These are phyloP conservation scores for Branchipolynoe longqiensis DNA, from an alignment of 2,888 invertebrate genomes.

Conservation along the genomic window DNA sequence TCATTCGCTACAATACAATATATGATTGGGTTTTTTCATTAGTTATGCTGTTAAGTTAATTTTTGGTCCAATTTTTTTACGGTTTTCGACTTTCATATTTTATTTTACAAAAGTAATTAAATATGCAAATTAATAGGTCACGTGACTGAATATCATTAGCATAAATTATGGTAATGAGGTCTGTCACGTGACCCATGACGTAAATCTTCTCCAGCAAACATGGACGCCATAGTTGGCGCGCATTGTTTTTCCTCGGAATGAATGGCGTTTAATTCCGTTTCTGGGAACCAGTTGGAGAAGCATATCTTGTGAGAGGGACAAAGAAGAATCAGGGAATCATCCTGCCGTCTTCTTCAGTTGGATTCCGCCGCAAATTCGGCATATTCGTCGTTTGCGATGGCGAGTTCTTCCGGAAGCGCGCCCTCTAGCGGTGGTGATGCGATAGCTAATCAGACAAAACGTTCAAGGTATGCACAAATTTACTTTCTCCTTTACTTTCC, in stretches of 20 bases:
- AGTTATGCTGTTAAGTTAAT: not conserved
- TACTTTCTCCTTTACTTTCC: not conserved
- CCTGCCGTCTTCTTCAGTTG: slow-evolving; percentile 2
- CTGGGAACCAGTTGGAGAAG: too few relatives aligned
- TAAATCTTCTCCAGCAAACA: slow-evolving; percentile 44
- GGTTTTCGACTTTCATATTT: slow-evolving; percentile 34
- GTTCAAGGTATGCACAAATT: slow-evolving; percentile 30
- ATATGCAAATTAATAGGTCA: slow-evolving; percentile 60
- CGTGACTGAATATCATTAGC: slow-evolving; percentile 53
- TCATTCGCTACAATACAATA: not conserved
- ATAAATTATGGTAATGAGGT: slow-evolving; percentile 61
- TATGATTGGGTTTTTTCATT: not conserved
- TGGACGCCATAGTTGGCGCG: slow-evolving; percentile 54
- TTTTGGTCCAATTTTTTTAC: slow-evolving; percentile 14
- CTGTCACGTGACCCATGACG: slow-evolving; percentile 54
- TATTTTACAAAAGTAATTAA: slow-evolving; percentile 44
- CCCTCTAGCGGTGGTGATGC: not conserved
- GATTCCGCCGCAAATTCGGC: not conserved
- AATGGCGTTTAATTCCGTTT: not conserved
- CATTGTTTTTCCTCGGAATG: slow-evolving; percentile 41
- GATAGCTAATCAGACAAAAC: slow-evolving; percentile 34
- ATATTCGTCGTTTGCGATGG: slow-evolving; percentile 17
- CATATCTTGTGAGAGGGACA: not conserved
- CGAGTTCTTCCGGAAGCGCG: slow-evolving; percentile 47
- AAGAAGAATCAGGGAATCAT: not conserved